phyloP scores from a whole-genome alignment of 2,797 vertebrate genomes.

The Gymnoscopelus microlampas region DNA sequence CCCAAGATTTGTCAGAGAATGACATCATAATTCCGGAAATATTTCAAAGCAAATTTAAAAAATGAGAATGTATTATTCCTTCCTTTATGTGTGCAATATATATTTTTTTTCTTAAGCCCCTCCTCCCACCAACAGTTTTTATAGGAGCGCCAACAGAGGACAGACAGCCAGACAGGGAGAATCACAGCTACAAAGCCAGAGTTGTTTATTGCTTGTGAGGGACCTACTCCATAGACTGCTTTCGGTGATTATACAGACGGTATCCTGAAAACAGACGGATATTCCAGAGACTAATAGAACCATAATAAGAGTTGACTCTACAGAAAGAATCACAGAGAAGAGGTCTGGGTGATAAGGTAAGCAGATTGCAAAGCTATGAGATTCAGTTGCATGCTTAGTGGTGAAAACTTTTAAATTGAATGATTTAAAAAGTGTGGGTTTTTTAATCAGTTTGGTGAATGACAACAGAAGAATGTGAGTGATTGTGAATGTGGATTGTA shows the following conservation, averaged over 20 bases:
- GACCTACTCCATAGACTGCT: conserved; percentile 5
- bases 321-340: conserved; percentile 22
- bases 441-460: no score
- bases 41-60: no score
- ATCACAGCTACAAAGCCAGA: conserved; percentile 28
- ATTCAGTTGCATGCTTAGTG: no score
- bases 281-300: conserved; percentile 16
- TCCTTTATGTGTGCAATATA: no score
- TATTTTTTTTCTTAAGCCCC: conserved; percentile 22
- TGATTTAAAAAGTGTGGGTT: no score
- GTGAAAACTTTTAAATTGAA: not conserved
- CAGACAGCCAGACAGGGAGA: not conserved
- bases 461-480: no score
- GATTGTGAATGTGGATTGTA: no score
- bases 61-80: no score
- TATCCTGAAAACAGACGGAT: conserved; percentile 7
- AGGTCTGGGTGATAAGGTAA: conserved; percentile 54
- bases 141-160: conserved; percentile 32
- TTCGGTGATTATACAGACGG: not conserved
- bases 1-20: no score
- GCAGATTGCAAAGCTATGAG: conserved; percentile 7
- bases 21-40: no score
- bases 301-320: not conserved
- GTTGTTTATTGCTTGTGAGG: not conserved
- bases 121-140: conserved; percentile 51